A percentile compares a stretch with the other conserved stretches of the same genome.
Evolutionary conservation across 2,113 vertebrate genomes (phyloP).

Genomic region (Grammomys surdaster): DNA sequence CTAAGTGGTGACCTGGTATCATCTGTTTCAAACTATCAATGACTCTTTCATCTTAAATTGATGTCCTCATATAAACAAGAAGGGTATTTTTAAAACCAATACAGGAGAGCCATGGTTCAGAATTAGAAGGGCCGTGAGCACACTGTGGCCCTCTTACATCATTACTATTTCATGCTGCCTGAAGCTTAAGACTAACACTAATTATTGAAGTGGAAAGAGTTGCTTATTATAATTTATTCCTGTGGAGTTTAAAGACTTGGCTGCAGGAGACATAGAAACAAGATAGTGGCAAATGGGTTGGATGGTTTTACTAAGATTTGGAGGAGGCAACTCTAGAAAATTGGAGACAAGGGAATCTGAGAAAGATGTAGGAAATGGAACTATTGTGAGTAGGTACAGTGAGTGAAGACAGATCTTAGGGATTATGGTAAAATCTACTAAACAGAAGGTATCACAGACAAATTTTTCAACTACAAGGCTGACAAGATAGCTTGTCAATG

Average conservation of each 20-base stretch:
- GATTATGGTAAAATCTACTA: not conserved
- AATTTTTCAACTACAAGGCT: not conserved
- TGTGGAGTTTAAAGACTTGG: not conserved
- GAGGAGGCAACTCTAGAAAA: not conserved
- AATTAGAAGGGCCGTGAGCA: not conserved
- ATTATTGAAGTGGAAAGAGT: not conserved
- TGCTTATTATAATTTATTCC: not conserved
- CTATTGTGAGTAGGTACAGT: not conserved
- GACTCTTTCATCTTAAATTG: not conserved
- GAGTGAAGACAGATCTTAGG: not conserved
- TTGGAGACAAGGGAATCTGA: not conserved
- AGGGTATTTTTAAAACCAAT: not conserved
- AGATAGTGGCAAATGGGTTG: not conserved
- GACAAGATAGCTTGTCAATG: not conserved
- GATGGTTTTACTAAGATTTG: not conserved
- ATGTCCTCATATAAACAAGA: not conserved
- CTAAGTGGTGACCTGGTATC: not conserved
- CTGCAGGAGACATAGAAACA: not conserved
- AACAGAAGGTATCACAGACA: not conserved
- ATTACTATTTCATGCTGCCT: too few relatives aligned
- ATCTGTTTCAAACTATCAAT: not conserved
- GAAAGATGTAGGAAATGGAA: not conserved
- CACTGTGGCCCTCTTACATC: too few relatives aligned
- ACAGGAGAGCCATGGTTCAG: not conserved
- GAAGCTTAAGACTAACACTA: not conserved